Conservation (phyloP, 2,888 invertebrate species). For the Campoplex nolae region DNA sequence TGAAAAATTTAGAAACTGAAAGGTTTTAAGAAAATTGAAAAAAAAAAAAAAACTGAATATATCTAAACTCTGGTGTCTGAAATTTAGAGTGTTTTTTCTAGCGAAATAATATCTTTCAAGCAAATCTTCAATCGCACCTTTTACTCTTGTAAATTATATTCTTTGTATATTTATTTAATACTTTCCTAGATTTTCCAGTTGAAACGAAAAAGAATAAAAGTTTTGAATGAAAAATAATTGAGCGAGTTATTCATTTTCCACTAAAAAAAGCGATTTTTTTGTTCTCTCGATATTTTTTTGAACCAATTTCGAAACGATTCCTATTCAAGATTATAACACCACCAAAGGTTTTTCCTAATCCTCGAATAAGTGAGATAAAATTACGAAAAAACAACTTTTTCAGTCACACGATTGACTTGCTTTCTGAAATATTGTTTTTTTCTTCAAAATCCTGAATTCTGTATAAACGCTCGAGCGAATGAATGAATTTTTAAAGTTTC, state of each 20-base stretch:
- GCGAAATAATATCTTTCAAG: not conserved
- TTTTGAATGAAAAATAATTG: not conserved
- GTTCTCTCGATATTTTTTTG: too few species aligned
- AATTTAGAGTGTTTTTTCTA: conserved; percentile 1
- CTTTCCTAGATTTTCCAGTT: not conserved
- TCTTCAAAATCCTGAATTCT: too few species aligned
- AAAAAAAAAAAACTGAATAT: not conserved
- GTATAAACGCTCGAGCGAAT: too few species aligned
- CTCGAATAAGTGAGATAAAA: too few species aligned
- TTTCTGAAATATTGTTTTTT: too few species aligned
- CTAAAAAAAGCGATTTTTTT: not conserved
- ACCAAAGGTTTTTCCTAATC: too few species aligned
- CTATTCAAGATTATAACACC: too few species aligned
- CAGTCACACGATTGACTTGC: too few species aligned
- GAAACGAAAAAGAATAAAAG: not conserved
- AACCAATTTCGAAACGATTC: too few species aligned
- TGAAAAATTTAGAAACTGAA: not conserved
- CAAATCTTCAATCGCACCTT: not conserved
- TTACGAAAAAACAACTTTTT: too few species aligned
- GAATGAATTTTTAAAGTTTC: too few species aligned
- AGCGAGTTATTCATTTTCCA: too few species aligned
- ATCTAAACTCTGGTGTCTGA: not conserved
- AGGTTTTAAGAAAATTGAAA: not conserved
- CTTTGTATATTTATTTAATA: not conserved
- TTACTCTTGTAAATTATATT: not conserved